A percentile compares a stretch with the other conserved stretches of the same genome.
phyloP scores from a whole-genome alignment of 2,797 vertebrate species.

The Molossus alvarezi region DNA sequence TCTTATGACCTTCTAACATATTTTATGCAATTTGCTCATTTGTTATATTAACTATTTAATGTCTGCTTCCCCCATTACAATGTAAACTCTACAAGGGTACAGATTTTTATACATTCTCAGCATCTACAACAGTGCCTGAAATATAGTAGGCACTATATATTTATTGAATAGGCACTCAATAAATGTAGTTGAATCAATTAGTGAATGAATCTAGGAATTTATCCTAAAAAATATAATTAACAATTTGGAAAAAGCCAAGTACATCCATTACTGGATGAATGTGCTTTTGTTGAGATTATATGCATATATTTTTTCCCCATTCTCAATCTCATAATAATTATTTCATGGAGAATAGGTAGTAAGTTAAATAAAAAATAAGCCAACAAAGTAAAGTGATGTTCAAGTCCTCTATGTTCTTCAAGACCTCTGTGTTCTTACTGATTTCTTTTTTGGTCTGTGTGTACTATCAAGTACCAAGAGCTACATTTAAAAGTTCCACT shows the following conservation, averaged over 20 bases:
- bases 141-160: neutral
- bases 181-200: conserved; percentile 26
- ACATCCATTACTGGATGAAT: neutral
- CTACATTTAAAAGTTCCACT: conserved; percentile 21
- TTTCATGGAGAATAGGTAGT: conserved; percentile 36
- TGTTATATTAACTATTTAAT: neutral
- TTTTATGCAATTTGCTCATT: neutral
- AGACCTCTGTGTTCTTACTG: neutral
- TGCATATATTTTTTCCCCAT: neutral
- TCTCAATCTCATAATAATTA: conserved; percentile 33
- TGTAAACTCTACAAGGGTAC: neutral
- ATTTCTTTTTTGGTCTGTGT: neutral
- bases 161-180: neutral
- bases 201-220: conserved; percentile 17
- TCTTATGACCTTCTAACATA: conserved; percentile 25
- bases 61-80: neutral
- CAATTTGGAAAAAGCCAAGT: neutral
- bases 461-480: neutral
- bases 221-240: conserved; percentile 54
- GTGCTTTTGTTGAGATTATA: neutral
- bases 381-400: conserved; percentile 19
- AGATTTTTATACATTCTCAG: neutral
- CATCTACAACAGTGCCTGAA: neutral
- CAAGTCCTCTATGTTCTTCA: neutral
- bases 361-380: neutral